Base-by-base conservation (phyloP, 2,797 vertebrate genomes). In the Balearica regulorum region DNA sequence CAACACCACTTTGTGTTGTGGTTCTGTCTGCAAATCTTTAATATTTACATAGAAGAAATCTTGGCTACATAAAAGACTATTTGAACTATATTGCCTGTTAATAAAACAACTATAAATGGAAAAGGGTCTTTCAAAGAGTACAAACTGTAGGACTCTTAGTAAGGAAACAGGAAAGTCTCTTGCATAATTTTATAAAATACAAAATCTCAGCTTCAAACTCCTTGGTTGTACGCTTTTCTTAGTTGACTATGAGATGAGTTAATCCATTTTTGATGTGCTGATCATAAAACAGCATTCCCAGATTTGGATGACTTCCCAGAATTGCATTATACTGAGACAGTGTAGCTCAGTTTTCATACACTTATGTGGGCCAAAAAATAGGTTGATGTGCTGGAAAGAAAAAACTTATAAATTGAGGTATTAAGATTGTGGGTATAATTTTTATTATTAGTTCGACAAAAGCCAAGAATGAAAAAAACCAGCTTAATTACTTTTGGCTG, bases 231-330 rank as follows among this genome's bases (percentile, higher is more conserved):
- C 41, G 21, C 9, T 93, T 86, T 91, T 76, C 53, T 87, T 87
- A 70, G 35, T 82, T 82, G 51, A 49, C 26, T 85, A 25, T 72
- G 35, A 87, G 26, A 65, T 29, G 31, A 80, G 20, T 66, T 95
- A 85, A 51, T 89, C 58, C 16, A 25, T 37, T 95, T 84, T 73
- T 95, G 43, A 87, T 90, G 16, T 90, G n/a, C 17, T 86, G 26
- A 51, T 92, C 24, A 35, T 89, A 87, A 89, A 92, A 77, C 8
- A 72, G 4, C 35, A n/a, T 60, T 93, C 72, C 28, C 24, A 89
- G 53, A 61, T 83, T 90, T 96, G 90, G 75, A 96, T 61, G 24
- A 17, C 55, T 78, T 96, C 89, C 84, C 68, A 77, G 87, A 71
- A 77, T 43, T 91, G 31, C 80, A 86, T 87, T 96, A 53, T 69